Evolutionary conservation across 2,113 vertebrate species (phyloP), one percentile per base, ranked within the genome.

Genomic region (Menura novaehollandiae): DNA sequence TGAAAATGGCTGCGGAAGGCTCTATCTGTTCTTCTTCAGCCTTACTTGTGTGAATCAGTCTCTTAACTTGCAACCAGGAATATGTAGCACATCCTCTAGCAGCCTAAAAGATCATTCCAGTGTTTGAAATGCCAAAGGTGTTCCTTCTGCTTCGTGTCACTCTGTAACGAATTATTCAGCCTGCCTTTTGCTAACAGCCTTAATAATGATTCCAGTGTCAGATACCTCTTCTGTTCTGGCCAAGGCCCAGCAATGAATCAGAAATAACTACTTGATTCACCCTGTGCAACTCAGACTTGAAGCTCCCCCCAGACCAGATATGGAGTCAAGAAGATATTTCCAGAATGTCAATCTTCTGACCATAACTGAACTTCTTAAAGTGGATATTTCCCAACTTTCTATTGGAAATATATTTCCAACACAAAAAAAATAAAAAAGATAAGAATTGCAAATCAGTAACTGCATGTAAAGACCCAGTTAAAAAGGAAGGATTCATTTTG

Each of bases 401-500:
- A 4, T 13, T 67, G 43, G 35, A 39, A 95, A 44, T 0, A 0
- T 53, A 18, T 73, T 78, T 78, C 28, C 14, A 69, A 28, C 11
- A 32, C 10, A n/a, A 55, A 41, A 14, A 33, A 63, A 51, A 1
- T 2, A 8, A 83, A 10, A 7, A 30, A 4, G 2, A 0, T 11
- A 33, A 39, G 4, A 80, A 44, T 13, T 1, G 1, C 6, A 81
- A 68, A 64, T n/a, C 1, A 3, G 1, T 51, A 75, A 46, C 10
- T 66, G 37, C 15, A 9, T 16, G 41, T 47, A 51, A 66, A 3
- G 2, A 49, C 6, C 2, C n/a, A 77, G 16, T 17, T 69, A 37
- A 52, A 80, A 85, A 77, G 30, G 32, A 32, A 51, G 1, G 1
- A 3, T 18, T 19, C 2, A 13, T 51, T 86, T 60, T 64, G 16